Percentiles rank a stretch among this genome's conserved stretches.
phyloP scores from a whole-genome alignment of 2,797 vertebrate species.

The Miichthys miiuy region DNA sequence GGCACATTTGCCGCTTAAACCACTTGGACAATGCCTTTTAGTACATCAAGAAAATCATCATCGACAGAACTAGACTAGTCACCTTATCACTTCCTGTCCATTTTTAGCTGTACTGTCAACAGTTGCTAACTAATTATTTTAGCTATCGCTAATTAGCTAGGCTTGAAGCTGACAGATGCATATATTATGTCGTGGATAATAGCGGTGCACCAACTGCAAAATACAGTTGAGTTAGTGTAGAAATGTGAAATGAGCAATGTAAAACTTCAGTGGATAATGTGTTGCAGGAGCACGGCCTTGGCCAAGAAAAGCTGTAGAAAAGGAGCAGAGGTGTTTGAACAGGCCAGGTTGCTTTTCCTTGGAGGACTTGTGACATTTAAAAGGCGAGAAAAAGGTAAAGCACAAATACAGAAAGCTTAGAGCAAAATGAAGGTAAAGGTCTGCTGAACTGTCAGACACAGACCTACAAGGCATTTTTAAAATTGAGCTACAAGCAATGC shows the following conservation, averaged over 20 bases:
- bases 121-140: too few relatives aligned
- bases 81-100: too few relatives aligned
- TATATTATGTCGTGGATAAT: background rate
- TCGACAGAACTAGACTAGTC: too few relatives aligned
- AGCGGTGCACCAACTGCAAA: constrained; percentile 6
- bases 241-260: constrained; percentile 25
- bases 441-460: constrained; percentile 11
- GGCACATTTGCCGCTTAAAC: background rate
- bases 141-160: too few relatives aligned
- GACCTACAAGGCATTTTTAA: constrained; percentile 4
- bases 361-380: constrained; percentile 50
- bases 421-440: constrained; percentile 28
- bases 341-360: constrained; percentile 18
- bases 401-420: constrained; percentile 26
- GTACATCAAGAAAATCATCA: too few relatives aligned
- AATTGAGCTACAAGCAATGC: background rate
- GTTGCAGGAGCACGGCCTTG: constrained; percentile 8
- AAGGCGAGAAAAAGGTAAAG: constrained; percentile 13
- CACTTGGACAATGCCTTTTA: too few relatives aligned
- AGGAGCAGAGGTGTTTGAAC: constrained; percentile 26
- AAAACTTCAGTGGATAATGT: constrained; percentile 34
- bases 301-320: constrained; percentile 12
- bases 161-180: constrained; percentile 5
- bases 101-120: too few relatives aligned
- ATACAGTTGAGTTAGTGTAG: constrained; percentile 30